A percentile compares a stretch with the other conserved stretches of the same genome.
Conservation (phyloP, 2,113 vertebrate genomes). For the Athene noctua region DNA sequence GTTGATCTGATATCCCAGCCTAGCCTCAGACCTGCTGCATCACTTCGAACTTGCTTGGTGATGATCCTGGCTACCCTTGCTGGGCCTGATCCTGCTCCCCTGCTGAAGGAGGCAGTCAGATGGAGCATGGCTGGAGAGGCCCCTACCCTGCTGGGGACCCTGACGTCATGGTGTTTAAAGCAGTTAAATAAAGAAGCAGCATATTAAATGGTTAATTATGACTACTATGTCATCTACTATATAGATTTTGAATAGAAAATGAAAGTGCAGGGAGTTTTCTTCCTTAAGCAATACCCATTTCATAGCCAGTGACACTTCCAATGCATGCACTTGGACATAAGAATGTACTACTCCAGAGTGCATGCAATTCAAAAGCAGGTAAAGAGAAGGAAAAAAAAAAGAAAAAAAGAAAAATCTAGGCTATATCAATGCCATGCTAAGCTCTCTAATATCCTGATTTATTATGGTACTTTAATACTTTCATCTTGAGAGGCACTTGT, state of each 20-base stretch:
- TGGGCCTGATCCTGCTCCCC: background rate
- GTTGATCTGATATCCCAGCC: background rate
- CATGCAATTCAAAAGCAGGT: background rate
- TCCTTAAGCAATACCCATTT: background rate
- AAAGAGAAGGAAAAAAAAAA: background rate
- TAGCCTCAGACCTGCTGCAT: background rate
- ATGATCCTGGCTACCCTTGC: background rate
- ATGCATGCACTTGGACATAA: fast-evolving
- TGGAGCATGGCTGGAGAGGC: background rate
- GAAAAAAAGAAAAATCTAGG: no score
- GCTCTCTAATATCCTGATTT: background rate
- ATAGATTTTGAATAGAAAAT: background rate
- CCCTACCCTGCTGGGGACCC: no score
- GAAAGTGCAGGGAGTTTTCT: background rate
- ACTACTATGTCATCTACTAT: background rate
- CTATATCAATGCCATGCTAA: background rate
- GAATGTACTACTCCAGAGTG: background rate
- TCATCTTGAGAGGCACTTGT: background rate
- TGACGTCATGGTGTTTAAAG: background rate
- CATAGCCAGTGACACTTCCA: background rate
- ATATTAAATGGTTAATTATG: background rate
- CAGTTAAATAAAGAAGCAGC: background rate
- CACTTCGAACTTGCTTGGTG: background rate
- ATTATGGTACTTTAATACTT: background rate
- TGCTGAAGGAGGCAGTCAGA: fast-evolving